A percentile compares a stretch with the other conserved stretches of the same genome.
Conservation (phyloP, 2,113 vertebrate genomes). For the Melanerpes aurifrons region DNA sequence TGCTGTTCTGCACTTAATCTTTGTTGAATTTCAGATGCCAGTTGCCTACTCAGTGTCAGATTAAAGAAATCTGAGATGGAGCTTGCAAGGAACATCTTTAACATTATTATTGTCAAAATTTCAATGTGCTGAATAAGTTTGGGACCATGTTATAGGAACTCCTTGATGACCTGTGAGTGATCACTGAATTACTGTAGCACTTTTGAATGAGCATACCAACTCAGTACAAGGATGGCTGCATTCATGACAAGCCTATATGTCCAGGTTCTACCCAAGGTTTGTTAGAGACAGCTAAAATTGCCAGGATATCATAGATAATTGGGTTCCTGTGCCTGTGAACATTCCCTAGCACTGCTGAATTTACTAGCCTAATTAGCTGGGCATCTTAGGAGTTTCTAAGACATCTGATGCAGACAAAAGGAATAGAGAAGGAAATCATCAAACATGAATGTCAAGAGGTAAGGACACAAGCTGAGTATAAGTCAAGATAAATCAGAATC, state of each 20-base stretch:
- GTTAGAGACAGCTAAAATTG: background rate
- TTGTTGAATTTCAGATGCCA: background rate
- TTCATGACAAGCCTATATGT: background rate
- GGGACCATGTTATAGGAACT: background rate
- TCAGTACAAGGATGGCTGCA: background rate
- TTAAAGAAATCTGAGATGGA: background rate
- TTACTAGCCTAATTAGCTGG: background rate
- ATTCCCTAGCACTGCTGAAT: background rate
- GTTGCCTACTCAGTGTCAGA: fast-evolving
- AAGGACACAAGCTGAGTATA: background rate
- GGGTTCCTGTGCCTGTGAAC: background rate
- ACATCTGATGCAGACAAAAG: background rate
- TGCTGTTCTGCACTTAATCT: background rate
- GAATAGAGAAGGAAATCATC: background rate
- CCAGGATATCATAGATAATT: background rate
- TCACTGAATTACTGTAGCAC: background rate
- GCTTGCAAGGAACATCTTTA: background rate
- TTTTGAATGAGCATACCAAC: background rate
- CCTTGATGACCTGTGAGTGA: background rate
- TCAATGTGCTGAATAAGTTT: background rate
- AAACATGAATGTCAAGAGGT: background rate
- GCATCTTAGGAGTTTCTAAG: background rate
- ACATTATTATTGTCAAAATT: background rate
- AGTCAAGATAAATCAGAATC: background rate
- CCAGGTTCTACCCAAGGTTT: background rate